Conservation (phyloP, 2,888 invertebrate genomes). For the Nymphalis urticae region DNA sequence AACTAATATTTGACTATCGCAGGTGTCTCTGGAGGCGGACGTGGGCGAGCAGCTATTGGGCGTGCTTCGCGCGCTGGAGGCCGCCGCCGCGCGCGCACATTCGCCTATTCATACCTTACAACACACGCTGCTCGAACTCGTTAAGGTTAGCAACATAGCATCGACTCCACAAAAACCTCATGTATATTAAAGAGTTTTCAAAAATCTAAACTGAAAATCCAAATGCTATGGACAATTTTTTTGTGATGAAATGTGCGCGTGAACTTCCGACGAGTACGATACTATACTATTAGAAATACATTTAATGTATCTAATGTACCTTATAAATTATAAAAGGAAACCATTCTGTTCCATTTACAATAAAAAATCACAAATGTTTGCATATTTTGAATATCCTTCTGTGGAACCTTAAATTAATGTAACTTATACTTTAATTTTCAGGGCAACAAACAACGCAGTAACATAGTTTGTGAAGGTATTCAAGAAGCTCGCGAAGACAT, state of each 20-base stretch:
- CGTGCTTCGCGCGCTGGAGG: conserved; percentile 68
- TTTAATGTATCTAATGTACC: no score
- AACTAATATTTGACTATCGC: background rate
- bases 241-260: no score
- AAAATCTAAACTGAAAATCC: no score
- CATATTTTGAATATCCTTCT: background rate
- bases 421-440: conserved; percentile 62
- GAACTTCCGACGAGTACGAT: no score
- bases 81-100: conserved; percentile 61
- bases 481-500: conserved; percentile 93
- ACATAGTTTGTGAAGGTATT: conserved; percentile 95
- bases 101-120: conserved; percentile 66
- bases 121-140: conserved; percentile 66
- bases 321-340: no score
- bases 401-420: background rate
- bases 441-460: conserved; percentile 97
- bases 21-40: conserved; percentile 81
- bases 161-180: no score
- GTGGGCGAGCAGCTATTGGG: conserved; percentile 76
- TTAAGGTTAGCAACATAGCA: conserved; percentile 55
- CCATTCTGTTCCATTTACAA: no score
- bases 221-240: no score
- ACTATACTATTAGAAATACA: no score
- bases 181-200: no score
- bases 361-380: background rate